Conservation (phyloP, 2,888 invertebrate genomes). For the Furcula furcula region DNA sequence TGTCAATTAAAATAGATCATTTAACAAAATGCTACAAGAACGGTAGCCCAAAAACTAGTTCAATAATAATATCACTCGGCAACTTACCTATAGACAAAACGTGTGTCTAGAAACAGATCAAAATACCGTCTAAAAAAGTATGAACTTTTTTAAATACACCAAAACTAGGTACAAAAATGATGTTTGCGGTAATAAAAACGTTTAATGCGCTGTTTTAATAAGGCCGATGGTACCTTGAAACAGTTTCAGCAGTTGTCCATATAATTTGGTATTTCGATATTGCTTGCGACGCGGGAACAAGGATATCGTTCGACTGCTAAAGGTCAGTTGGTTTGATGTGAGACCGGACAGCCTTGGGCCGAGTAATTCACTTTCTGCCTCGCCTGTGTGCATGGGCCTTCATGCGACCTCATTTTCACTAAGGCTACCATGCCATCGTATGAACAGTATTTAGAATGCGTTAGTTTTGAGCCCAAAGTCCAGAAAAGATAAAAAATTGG, state of each 20-base stretch:
- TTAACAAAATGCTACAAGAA: no score
- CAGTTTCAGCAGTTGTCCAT: slow-evolving; percentile 26
- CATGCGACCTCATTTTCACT: slow-evolving; percentile 75
- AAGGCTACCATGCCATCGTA: no score
- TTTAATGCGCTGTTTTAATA: slow-evolving; percentile 12
- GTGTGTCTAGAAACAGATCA: no score
- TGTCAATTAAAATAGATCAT: no score
- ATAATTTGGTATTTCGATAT: slow-evolving; percentile 56
- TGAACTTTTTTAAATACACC: no score
- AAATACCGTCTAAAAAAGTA: no score
- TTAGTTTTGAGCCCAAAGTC: no score
- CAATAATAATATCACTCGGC: no score
- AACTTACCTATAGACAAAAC: no score
- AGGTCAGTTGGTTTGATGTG: slow-evolving; percentile 77
- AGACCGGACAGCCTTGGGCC: slow-evolving; percentile 78
- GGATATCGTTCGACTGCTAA: slow-evolving; percentile 72
- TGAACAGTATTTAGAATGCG: no score
- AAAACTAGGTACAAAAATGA: slow-evolving; percentile 13
- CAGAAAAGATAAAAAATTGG: no score
- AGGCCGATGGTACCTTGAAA: slow-evolving; percentile 23
- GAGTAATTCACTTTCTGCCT: slow-evolving; percentile 76
- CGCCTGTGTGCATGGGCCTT: slow-evolving; percentile 66
- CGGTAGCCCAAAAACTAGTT: no score
- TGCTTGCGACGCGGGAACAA: slow-evolving; percentile 62
- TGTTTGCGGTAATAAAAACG: slow-evolving; percentile 13